phyloP scores from a whole-genome alignment of 2,113 vertebrate genomes.

The Athene cunicularia region DNA sequence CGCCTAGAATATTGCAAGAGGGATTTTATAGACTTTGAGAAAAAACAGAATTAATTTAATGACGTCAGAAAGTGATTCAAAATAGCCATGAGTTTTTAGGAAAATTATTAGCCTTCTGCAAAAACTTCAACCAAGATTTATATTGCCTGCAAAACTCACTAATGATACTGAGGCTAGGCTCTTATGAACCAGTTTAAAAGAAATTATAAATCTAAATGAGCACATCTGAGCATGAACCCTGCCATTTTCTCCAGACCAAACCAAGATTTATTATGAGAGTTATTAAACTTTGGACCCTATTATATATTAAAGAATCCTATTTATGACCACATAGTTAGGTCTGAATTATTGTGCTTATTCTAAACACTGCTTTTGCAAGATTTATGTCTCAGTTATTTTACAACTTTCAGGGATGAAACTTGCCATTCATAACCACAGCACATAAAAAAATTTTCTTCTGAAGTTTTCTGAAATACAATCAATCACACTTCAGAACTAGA shows the following conservation, averaged over 20 bases:
- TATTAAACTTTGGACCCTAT: neutral
- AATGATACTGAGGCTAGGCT: neutral
- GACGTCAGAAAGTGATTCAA: neutral
- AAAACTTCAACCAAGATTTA: slow-evolving; percentile 20
- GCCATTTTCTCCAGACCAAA: neutral
- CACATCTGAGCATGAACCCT: neutral
- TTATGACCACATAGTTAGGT: slow-evolving; percentile 15
- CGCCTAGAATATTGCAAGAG: neutral
- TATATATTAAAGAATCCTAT: neutral
- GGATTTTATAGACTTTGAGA: neutral
- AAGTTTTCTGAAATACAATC: neutral
- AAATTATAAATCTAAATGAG: slow-evolving; percentile 26
- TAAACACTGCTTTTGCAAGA: neutral
- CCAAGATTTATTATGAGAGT: slow-evolving; percentile 34
- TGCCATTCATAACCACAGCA: neutral
- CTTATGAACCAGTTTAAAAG: neutral
- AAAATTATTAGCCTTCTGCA: slow-evolving; percentile 25
- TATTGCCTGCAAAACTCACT: neutral
- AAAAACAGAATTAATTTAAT: slow-evolving; percentile 28
- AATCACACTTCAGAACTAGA: slow-evolving; percentile 10
- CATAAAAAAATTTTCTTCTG: neutral
- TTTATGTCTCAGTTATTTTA: neutral
- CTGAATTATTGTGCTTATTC: slow-evolving; percentile 37
- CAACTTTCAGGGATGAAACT: neutral
- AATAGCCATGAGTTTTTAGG: neutral